Base-by-base conservation (phyloP, 2,113 vertebrate genomes). In the Tyto alba region DNA sequence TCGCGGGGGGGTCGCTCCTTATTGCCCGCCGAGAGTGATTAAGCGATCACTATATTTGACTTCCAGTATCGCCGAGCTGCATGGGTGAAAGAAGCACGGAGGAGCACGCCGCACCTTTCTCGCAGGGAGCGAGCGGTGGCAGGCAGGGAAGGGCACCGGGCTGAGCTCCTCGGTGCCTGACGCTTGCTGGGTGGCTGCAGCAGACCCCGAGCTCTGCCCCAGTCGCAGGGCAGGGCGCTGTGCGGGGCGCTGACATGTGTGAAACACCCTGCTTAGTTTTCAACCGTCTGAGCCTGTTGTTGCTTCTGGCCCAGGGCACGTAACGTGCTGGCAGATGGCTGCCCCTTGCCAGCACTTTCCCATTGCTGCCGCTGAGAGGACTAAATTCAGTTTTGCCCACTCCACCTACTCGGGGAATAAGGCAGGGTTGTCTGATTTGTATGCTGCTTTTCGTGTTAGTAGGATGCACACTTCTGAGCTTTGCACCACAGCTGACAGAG, bases 281-380 rank as follows among this genome's bases (percentile, higher is more conserved):
- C 27, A 45, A 19, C 47, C 27, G 27, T 30, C 41, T 0, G 2
- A 68, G 21, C 43, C 59, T 16, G 26, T 47, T 52, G 26, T 38
- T 68, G 18, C 59, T 78, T 73, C 34, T 67, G 80, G 45, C 38
- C 38, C 9, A 5, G n/a, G 21, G 48, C 1, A 0, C 0, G 1
- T 68, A 32, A 68, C 11, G 4, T 11, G n/a, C 38, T 73, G 55
- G 77, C 60, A 34, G 38, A 13, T 64, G 55, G 29, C 68, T 85
- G 53, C 43, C 14, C 14, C 59, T 56, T 60, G 67, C 73, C 57
- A 80, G 63, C 57, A 4, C 34, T 40, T 60, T 16, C 45, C 30
- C 5, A 1, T 14, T 48, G 30, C 59, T 63, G n/a, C 38, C 80
- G 21, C 30, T 32, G 48, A 29, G 38, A 25, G 52, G 47, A 27